Percentiles rank a stretch among this genome's conserved stretches.
These are phyloP conservation scores for Axis porcinus DNA, from an alignment of 2,113 vertebrate species.

Conservation along the genomic window DNA sequence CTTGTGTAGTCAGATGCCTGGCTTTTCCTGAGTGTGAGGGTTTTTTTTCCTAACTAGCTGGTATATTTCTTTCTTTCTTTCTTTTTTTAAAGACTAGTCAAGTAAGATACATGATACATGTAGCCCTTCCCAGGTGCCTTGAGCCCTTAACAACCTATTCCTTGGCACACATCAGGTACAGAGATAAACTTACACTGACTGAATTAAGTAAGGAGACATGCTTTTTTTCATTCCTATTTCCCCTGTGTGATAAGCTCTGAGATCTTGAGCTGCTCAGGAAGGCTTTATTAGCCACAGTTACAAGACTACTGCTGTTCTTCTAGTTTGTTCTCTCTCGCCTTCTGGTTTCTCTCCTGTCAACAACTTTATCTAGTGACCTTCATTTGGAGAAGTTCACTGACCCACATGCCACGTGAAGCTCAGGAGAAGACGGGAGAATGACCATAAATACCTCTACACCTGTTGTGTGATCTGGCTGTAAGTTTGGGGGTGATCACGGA, in stretches of 20 bases:
- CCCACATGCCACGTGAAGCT: not conserved
- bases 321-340: not conserved
- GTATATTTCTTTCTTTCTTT: not conserved
- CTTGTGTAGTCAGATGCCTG: not conserved
- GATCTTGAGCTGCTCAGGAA: not conserved
- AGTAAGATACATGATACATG: not conserved
- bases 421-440: not conserved
- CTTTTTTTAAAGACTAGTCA: no score
- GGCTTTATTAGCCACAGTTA: not conserved
- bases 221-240: not conserved
- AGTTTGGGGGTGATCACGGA: not conserved
- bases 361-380: not conserved
- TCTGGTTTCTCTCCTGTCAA: not conserved
- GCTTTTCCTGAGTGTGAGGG: not conserved
- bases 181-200: not conserved
- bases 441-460: not conserved
- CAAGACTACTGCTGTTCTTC: not conserved
- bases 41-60: not conserved
- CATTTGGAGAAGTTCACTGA: not conserved
- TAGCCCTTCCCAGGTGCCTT: not conserved
- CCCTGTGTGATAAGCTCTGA: not conserved
- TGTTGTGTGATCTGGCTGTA: not conserved
- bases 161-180: not conserved
- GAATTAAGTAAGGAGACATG: not conserved
- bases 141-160: not conserved